phyloP scores from a whole-genome alignment of 2,113 vertebrate species.

The Mormoops blainvillei region DNA sequence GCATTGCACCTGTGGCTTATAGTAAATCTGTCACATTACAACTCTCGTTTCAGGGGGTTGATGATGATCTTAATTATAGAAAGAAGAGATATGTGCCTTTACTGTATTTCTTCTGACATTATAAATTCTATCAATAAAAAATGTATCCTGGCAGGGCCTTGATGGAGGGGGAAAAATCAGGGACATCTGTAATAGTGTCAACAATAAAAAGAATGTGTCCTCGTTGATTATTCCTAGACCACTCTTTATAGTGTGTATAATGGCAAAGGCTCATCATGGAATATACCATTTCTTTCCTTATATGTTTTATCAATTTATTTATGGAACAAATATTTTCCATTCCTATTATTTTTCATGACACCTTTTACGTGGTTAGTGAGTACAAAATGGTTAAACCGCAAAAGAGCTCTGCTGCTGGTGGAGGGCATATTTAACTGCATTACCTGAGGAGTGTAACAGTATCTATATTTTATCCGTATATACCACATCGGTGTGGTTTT shows the following conservation, averaged over 20 bases:
- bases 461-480: background rate
- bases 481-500: background rate
- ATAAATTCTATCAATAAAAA: background rate
- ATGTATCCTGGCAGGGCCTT: no score
- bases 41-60: background rate
- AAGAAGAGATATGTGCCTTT: background rate
- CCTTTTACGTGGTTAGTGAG: background rate
- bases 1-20: background rate
- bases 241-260: background rate
- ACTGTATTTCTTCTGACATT: background rate
- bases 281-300: no score
- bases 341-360: background rate
- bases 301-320: background rate
- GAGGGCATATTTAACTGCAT: background rate
- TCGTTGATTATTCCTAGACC: background rate
- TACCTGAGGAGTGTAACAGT: background rate
- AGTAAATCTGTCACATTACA: background rate
- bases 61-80: background rate
- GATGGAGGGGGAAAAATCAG: no score
- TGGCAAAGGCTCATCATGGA: background rate
- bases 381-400: background rate
- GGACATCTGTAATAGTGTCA: no score
- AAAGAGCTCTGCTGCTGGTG: background rate
- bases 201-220: background rate
- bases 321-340: background rate